These are phyloP conservation scores for Pollachius pollachius DNA, from an alignment of 2,113 vertebrate genomes.

Conservation along the genomic window DNA sequence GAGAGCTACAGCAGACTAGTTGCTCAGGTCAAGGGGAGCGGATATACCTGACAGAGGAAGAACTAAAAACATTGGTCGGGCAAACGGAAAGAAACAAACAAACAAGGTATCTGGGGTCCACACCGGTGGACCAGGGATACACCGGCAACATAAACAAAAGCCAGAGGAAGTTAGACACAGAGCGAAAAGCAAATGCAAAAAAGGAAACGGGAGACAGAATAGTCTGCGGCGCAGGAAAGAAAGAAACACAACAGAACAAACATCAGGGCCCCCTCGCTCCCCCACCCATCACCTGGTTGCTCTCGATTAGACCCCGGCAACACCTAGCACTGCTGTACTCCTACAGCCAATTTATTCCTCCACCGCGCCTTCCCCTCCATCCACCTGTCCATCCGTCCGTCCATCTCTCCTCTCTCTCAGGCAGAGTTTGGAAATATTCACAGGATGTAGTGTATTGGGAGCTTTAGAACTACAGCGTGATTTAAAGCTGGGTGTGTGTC, in stretches of 20 bases:
- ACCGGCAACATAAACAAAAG: constrained; percentile 16
- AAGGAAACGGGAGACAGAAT: too few species aligned
- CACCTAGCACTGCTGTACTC: constrained; percentile 11
- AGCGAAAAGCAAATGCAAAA: background rate
- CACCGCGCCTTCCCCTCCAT: constrained; percentile 3
- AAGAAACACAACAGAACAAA: too few species aligned
- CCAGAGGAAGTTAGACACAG: constrained; percentile 25
- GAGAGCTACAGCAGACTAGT: background rate
- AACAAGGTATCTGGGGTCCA: constrained; percentile 28
- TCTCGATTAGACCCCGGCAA: constrained; percentile 41
- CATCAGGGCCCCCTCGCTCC: constrained; percentile 10
- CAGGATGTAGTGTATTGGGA: too few species aligned
- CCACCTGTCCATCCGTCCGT: too few species aligned
- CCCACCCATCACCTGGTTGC: constrained; percentile 52
- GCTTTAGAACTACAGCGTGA: too few species aligned
- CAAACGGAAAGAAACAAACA: background rate
- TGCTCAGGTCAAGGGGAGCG: background rate
- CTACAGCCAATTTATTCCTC: constrained; percentile 40
- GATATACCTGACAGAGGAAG: constrained; percentile 1
- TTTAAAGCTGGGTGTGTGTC: too few species aligned
- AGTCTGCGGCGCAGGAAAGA: too few species aligned
- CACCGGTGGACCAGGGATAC: constrained; percentile 17
- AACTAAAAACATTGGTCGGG: background rate
- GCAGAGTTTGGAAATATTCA: too few species aligned
- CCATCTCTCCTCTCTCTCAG: too few species aligned